Evolutionary conservation across 2,888 invertebrate species (phyloP).

Genomic region (Drosophila longiperda): DNA sequence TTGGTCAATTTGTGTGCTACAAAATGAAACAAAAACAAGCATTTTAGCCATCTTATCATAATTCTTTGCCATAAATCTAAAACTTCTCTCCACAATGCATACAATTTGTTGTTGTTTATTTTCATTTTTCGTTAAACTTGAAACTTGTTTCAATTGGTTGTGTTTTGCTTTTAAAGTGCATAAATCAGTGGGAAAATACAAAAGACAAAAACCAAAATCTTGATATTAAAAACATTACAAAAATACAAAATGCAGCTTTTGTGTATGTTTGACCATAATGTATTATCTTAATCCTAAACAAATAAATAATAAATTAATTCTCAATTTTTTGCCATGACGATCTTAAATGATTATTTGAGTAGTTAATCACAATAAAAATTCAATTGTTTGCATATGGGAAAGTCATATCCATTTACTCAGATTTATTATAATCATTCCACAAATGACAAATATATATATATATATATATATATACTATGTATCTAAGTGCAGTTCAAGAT

Average conservation of each 20-base stretch:
- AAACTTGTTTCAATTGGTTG: constrained; percentile 9
- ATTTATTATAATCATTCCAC: background rate
- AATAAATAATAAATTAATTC: constrained; percentile 27
- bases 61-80: constrained; percentile 16
- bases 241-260: background rate
- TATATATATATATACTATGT: no score
- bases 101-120: constrained; percentile 5
- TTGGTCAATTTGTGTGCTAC: constrained; percentile 27
- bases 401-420: background rate
- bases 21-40: constrained; percentile 31
- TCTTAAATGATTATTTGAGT: background rate
- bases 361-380: background rate
- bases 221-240: constrained; percentile 11
- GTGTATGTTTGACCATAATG: background rate
- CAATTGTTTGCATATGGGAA: background rate
- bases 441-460: background rate
- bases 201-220: constrained; percentile 9
- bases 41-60: constrained; percentile 20
- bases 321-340: constrained; percentile 1
- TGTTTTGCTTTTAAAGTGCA: constrained; percentile 11
- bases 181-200: constrained; percentile 30
- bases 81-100: background rate
- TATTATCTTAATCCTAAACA: constrained; percentile 2
- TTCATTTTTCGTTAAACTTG: constrained; percentile 5
- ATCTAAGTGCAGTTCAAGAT: background rate